Percentiles rank a stretch among this genome's conserved stretches.
These are phyloP conservation scores for Myrmecophaga tridactyla DNA, from an alignment of 2,113 vertebrate genomes.

Conservation along the genomic window DNA sequence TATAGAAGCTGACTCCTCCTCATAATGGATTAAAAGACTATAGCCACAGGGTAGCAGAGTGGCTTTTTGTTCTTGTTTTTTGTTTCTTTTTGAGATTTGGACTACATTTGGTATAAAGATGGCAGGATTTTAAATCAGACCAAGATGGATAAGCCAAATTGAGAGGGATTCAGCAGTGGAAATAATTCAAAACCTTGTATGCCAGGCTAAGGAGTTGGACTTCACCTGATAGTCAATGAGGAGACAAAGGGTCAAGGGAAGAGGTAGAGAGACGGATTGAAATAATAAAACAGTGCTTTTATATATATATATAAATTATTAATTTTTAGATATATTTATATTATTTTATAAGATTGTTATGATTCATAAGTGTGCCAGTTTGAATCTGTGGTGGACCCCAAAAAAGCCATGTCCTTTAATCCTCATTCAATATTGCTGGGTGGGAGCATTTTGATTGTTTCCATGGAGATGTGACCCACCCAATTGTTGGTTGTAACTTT, in stretches of 20 bases:
- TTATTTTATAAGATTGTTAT: no score
- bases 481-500: no score
- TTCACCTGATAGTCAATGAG: background rate
- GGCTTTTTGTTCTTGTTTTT: background rate
- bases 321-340: no score
- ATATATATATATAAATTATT: no score
- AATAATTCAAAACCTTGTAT: background rate
- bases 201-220: background rate
- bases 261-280: background rate
- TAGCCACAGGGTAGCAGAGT: background rate
- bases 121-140: background rate
- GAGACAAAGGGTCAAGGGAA: background rate
- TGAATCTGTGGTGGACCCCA: no score
- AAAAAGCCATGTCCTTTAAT: no score
- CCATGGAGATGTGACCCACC: no score
- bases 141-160: background rate
- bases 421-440: no score
- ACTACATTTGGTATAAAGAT: background rate
- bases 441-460: no score
- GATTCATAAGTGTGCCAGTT: no score
- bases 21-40: background rate
- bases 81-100: background rate
- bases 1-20: background rate
- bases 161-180: background rate
- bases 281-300: background rate